A percentile compares a stretch with the other conserved stretches of the same genome.
Evolutionary conservation across 2,797 vertebrate genomes (phyloP).

Genomic region (Gila robusta): DNA sequence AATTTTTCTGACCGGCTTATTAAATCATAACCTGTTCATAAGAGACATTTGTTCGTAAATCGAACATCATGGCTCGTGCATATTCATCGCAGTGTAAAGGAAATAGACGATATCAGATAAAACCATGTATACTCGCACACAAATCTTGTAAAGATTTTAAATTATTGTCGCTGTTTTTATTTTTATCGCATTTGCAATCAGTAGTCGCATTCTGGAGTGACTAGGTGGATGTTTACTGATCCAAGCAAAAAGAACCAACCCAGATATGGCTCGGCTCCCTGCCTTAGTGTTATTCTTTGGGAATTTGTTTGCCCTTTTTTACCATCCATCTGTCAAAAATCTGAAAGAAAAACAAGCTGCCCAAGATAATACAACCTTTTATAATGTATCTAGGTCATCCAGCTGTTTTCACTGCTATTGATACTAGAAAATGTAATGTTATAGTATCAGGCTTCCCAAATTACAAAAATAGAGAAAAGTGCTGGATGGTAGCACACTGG

Average conservation of each 20-base stretch:
- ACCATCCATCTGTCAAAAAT: not conserved
- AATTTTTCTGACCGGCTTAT: not conserved
- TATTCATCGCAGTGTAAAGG: not conserved
- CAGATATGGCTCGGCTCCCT: not conserved
- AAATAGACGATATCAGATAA: not conserved
- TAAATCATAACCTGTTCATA: not conserved
- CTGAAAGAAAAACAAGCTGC: not conserved
- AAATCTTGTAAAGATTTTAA: not conserved
- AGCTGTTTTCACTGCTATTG: not conserved
- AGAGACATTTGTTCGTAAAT: not conserved
- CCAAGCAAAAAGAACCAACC: not conserved
- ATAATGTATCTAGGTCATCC: conserved; percentile 23
- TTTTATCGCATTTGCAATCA: not conserved
- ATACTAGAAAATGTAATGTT: conserved; percentile 19
- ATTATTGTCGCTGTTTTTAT: not conserved
- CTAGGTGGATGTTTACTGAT: not conserved
- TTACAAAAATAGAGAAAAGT: conserved; percentile 12
- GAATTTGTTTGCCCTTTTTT: not conserved
- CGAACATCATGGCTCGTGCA: not conserved
- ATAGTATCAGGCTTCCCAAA: conserved; percentile 22
- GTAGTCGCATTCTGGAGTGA: not conserved
- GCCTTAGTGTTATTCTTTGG: not conserved
- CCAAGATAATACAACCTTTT: not conserved
- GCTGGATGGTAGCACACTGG: not conserved
- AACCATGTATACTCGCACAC: not conserved